Conservation (phyloP, 2,113 vertebrate species). For the Telmatochromis sp. region DNA sequence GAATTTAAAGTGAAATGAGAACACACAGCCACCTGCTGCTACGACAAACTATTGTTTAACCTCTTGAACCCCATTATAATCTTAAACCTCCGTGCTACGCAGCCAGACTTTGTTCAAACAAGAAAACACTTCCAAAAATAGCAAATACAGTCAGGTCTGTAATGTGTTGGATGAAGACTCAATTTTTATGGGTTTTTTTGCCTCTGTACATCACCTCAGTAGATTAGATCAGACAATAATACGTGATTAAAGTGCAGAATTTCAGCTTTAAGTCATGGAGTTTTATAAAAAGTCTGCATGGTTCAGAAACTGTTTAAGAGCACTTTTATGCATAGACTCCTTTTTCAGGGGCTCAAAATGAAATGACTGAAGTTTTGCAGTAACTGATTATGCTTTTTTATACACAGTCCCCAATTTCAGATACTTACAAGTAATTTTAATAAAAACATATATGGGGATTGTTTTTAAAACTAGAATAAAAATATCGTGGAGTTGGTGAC, state of each 20-base stretch:
- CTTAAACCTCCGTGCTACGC: not conserved
- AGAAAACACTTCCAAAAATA: not conserved
- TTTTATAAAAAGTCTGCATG: not conserved
- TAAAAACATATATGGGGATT: not conserved
- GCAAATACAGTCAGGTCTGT: not conserved
- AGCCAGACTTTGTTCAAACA: not conserved
- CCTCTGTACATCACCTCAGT: not conserved
- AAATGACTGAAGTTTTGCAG: not conserved
- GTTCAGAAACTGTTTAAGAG: not conserved
- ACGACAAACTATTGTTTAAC: not conserved
- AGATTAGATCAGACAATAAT: not conserved
- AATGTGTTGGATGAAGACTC: not conserved
- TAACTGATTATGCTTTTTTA: not conserved
- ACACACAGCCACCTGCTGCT: not conserved
- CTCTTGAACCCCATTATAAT: not conserved
- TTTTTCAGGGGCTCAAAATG: not conserved
- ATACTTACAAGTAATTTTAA: not conserved
- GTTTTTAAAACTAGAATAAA: not conserved
- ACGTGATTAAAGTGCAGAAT: not conserved
- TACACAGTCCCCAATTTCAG: not conserved
- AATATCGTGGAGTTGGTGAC: not conserved
- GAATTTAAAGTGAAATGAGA: not conserved
- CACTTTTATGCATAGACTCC: not conserved
- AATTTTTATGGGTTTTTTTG: accelerated
- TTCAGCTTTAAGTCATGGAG: not conserved